These are phyloP conservation scores for Megamerina dolium DNA, from an alignment of 2,888 invertebrate genomes.

Conservation along the genomic window DNA sequence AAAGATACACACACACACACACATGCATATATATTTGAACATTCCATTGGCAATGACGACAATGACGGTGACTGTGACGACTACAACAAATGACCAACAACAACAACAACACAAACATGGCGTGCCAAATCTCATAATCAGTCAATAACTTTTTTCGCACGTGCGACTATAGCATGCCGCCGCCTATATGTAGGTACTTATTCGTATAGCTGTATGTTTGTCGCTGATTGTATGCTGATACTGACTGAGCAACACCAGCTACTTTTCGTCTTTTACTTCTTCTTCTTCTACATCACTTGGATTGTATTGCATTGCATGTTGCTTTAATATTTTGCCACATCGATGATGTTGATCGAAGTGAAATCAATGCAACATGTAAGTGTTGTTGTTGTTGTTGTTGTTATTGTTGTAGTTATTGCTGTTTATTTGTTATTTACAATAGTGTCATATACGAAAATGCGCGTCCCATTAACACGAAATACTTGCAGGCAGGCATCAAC, in stretches of 20 bases:
- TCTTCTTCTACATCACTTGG: no score
- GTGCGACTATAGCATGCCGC: constrained; percentile 22
- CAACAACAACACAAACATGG: no score
- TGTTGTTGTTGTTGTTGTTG: no score
- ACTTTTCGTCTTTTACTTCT: no score
- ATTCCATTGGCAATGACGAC: no score
- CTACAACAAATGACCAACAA: not conserved
- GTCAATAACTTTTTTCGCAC: constrained; percentile 39
- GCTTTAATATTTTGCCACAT: constrained; percentile 12
- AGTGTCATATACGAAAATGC: no score
- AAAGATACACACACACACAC: not conserved
- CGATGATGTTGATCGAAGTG: constrained; percentile 33
- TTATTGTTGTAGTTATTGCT: constrained; percentile 23
- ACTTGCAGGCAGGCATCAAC: no score
- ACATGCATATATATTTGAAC: not conserved
- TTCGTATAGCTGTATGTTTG: no score
- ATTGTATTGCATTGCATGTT: no score
- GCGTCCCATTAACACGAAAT: constrained; percentile 7
- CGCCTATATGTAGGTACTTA: no score
- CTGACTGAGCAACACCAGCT: no score
- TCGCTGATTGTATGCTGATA: no score
- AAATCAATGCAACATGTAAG: constrained; percentile 40
- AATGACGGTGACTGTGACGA: not conserved
- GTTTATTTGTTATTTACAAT: not conserved
- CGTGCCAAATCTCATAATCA: constrained; percentile 42